Conservation (phyloP, 1,140 invertebrate genomes). For the Drosophila burlai region DNA sequence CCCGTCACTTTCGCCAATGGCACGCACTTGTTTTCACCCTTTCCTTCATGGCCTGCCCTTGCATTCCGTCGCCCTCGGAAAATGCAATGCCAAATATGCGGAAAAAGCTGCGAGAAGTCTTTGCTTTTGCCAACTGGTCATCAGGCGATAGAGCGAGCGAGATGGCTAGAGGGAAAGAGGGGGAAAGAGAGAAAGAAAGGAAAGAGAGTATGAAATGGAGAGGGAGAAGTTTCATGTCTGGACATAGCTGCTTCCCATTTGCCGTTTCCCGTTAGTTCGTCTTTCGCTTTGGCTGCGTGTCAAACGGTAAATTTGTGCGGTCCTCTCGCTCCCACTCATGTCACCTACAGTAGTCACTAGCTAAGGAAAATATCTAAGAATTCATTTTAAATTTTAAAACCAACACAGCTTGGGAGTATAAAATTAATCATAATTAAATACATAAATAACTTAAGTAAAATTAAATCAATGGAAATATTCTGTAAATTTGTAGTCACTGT, state of each 20-base stretch:
- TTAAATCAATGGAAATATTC: background rate
- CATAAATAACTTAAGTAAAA: background rate
- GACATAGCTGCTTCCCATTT: conserved; percentile 49
- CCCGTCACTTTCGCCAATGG: conserved; percentile 26
- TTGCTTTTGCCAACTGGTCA: conserved; percentile 33
- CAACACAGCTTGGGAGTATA: background rate
- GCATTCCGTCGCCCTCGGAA: conserved; percentile 15
- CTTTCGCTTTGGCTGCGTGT: conserved; percentile 55
- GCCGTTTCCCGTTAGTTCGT: conserved; percentile 43
- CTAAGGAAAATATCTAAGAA: background rate
- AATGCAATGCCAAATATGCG: conserved; percentile 58
- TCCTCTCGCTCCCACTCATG: conserved; percentile 18
- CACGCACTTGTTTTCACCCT: conserved; percentile 34
- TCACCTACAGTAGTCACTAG: conserved; percentile 20
- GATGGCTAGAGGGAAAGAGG: background rate
- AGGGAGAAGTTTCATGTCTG: conserved; percentile 39
- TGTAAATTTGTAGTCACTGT: background rate
- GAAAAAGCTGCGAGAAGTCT: conserved; percentile 42
- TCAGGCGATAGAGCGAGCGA: conserved; percentile 12
- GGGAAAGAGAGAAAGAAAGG: too few species aligned
- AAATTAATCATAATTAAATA: background rate
- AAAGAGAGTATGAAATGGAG: background rate
- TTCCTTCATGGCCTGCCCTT: background rate
- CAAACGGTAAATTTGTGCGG: conserved; percentile 50
- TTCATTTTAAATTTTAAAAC: background rate